These are phyloP conservation scores for Smittia aterrima DNA, from an alignment of 2,888 invertebrate genomes.

Conservation along the genomic window DNA sequence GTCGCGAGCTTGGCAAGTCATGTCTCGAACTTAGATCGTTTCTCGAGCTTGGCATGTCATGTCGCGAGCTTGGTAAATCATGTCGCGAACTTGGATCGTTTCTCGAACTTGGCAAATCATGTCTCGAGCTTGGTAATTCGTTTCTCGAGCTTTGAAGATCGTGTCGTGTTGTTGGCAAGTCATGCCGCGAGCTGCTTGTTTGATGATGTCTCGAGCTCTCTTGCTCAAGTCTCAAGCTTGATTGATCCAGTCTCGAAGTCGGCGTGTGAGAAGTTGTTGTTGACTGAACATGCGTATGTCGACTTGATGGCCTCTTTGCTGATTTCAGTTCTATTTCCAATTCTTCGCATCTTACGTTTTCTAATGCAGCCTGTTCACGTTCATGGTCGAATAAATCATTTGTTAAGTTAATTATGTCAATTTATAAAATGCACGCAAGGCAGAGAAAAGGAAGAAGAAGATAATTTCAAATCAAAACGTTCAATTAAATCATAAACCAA, in stretches of 20 bases:
- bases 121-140: too few species aligned
- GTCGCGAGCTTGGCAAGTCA: conserved; percentile 45
- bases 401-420: conserved; percentile 35
- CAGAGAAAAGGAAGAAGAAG: not conserved
- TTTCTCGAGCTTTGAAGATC: too few species aligned
- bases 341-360: conserved; percentile 79
- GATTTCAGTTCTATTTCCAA: conserved; percentile 82
- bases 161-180: too few species aligned
- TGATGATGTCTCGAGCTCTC: too few species aligned
- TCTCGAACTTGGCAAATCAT: too few species aligned
- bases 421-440: conserved; percentile 2
- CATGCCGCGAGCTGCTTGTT: too few species aligned
- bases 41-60: too few species aligned
- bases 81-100: too few species aligned
- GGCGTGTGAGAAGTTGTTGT: conserved; percentile 50
- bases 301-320: conserved; percentile 56
- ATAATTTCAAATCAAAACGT: conserved; percentile 21
- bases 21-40: too few species aligned
- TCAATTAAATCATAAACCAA: not conserved
- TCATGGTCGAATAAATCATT: conserved; percentile 5
- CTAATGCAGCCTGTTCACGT: conserved; percentile 60
- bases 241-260: conserved; percentile 44
- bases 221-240: conserved; percentile 44
- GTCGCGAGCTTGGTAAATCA: too few species aligned
- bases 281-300: conserved; percentile 51